phyloP scores from a whole-genome alignment of 2,797 vertebrate species.

The Otus scops region DNA sequence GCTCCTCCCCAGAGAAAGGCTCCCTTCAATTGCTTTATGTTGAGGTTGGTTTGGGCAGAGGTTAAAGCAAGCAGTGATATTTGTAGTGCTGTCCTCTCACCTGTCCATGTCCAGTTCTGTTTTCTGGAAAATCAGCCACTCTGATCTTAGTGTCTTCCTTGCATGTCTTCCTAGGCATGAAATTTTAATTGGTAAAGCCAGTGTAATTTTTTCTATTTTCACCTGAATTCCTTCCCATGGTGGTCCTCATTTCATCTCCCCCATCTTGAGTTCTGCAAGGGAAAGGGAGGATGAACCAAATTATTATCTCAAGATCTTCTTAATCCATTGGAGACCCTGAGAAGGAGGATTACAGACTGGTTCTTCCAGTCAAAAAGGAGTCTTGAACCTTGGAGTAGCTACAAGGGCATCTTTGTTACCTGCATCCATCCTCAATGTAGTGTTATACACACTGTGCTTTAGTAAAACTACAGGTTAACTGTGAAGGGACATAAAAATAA shows the following conservation, averaged over 20 bases:
- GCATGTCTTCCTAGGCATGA: slow-evolving; percentile 33
- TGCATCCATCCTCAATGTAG: neutral
- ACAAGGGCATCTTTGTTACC: neutral
- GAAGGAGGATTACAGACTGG: neutral
- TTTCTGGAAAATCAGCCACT: slow-evolving; percentile 53
- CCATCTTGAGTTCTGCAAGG: neutral
- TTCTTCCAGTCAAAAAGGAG: neutral
- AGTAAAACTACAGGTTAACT: neutral
- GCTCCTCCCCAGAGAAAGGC: neutral
- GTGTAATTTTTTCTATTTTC: neutral
- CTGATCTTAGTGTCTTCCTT: slow-evolving; percentile 30
- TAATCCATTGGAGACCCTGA: neutral
- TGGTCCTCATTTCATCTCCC: slow-evolving; percentile 34
- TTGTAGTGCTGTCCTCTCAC: neutral
- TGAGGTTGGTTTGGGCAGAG: neutral
- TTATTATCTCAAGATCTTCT: neutral
- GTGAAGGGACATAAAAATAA: neutral
- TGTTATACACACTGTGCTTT: neutral
- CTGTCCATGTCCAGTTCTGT: neutral
- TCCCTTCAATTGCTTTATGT: neutral
- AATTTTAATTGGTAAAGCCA: neutral
- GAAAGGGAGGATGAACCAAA: slow-evolving; percentile 21
- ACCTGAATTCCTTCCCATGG: neutral
- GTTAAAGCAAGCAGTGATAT: neutral
- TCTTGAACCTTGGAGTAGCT: neutral